phyloP scores from a whole-genome alignment of 2,797 vertebrate genomes.

The Adrianichthys oophorus region DNA sequence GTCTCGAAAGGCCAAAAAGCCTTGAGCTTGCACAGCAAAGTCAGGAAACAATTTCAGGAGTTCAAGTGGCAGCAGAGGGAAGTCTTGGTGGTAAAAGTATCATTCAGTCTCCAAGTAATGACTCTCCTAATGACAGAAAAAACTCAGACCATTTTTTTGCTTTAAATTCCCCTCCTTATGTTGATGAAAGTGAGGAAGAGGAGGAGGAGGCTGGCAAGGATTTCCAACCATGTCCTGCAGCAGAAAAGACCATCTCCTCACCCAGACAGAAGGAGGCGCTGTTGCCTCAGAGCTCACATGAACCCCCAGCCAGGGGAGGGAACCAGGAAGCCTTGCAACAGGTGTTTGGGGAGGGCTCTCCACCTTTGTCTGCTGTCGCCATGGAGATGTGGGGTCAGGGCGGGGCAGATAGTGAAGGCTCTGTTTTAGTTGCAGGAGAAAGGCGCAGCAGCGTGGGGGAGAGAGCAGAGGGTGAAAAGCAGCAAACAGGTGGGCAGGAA shows the following conservation, averaged over 20 bases:
- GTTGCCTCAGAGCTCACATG: conserved; percentile 30
- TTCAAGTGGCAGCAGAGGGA: conserved; percentile 3
- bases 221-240: conserved; percentile 7
- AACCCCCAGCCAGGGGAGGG: conserved; percentile 27
- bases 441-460: conserved; percentile 51
- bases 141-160: conserved; percentile 6
- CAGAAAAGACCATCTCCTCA: conserved; percentile 5
- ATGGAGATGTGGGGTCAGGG: conserved; percentile 67
- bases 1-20: conserved; percentile 15
- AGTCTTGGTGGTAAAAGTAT: conserved; percentile 5
- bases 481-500: conserved; percentile 49
- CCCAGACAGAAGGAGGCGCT: conserved; percentile 68
- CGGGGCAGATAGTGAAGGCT: conserved; percentile 45
- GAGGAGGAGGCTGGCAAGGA: conserved; percentile 33
- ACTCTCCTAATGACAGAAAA: conserved; percentile 10
- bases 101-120: conserved; percentile 3
- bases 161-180: conserved; percentile 39
- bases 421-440: conserved; percentile 54
- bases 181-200: conserved; percentile 52
- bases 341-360: conserved; percentile 67
- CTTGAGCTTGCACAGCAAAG: conserved; percentile 5
- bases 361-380: conserved; percentile 76
- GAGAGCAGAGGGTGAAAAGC: conserved; percentile 40
- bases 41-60: conserved; percentile 4
- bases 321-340: conserved; percentile 76